Percentiles rank a stretch among this genome's conserved stretches.
These are phyloP conservation scores for Anser cygnoides DNA, from an alignment of 2,113 vertebrate species.

Conservation along the genomic window DNA sequence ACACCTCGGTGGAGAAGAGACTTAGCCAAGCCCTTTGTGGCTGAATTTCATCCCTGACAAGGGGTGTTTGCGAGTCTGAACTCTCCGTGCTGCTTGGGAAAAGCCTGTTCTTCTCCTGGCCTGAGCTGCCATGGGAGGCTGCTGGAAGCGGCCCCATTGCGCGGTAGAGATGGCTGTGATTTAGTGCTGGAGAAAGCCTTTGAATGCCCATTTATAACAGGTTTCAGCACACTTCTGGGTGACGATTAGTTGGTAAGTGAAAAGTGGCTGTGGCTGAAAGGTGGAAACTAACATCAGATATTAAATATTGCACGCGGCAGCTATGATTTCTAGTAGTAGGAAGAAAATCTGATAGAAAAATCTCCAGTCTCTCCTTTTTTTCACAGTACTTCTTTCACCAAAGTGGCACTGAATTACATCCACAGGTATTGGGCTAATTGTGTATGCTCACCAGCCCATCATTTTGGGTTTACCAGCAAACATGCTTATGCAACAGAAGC, in stretches of 20 bases:
- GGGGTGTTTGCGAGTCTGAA: background rate
- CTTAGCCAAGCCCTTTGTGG: background rate
- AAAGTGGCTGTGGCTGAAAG: conserved; percentile 39
- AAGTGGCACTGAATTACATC: background rate
- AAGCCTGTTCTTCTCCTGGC: background rate
- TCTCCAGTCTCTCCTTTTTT: background rate
- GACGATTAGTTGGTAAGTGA: conserved; percentile 2
- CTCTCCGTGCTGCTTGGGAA: background rate
- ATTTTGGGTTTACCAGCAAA: conserved; percentile 44
- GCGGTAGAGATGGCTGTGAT: background rate
- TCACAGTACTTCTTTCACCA: background rate
- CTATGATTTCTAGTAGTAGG: conserved; percentile 10
- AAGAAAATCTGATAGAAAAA: background rate
- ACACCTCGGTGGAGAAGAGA: background rate
- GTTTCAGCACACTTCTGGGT: background rate
- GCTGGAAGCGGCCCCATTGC: background rate
- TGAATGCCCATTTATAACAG: background rate
- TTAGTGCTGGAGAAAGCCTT: background rate
- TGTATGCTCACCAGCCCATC: conserved; percentile 5
- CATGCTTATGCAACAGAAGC: conserved; percentile 53
- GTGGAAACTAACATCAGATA: conserved; percentile 4
- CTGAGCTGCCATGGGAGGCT: background rate
- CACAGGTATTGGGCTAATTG: conserved; percentile 6
- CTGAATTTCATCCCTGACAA: background rate
- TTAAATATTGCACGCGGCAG: background rate